These are phyloP conservation scores for Manis pentadactyla DNA, from an alignment of 2,797 vertebrate genomes.

Conservation along the genomic window DNA sequence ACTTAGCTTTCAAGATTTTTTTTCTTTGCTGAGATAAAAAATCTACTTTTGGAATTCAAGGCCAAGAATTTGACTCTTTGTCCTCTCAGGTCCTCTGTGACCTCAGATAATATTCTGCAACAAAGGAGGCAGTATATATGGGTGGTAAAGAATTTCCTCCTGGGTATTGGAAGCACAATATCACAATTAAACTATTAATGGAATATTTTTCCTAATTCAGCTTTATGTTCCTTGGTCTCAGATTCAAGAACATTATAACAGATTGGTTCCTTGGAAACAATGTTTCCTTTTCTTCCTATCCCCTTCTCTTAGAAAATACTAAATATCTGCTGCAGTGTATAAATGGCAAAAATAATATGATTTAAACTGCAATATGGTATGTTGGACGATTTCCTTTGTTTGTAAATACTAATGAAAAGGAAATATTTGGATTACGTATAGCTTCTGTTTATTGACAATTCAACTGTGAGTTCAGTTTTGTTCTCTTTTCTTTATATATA, in stretches of 20 bases:
- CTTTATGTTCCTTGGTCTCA: not conserved
- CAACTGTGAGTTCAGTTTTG: not conserved
- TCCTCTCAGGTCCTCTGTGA: not conserved
- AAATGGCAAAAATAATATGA: not conserved
- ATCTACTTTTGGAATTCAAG: not conserved
- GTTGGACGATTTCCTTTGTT: not conserved
- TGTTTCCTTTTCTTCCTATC: not conserved
- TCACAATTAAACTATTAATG: not conserved
- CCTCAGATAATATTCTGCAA: not conserved
- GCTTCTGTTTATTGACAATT: not conserved
- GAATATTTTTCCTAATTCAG: constrained; percentile 17
- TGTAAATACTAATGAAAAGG: not conserved
- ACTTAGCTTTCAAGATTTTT: not conserved
- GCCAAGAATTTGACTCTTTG: not conserved
- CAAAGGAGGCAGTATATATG: not conserved
- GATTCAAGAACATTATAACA: not conserved
- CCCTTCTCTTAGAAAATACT: not conserved
- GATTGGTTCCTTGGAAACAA: not conserved
- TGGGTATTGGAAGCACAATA: not conserved
- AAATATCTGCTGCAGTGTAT: not conserved
- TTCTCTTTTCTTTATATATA: not conserved
- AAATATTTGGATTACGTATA: not conserved
- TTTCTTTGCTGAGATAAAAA: not conserved
- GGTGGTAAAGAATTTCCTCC: not conserved
- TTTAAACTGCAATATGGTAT: not conserved